Evolutionary conservation across 2,113 vertebrate genomes (phyloP).

Genomic region (Odontesthes bonariensis): DNA sequence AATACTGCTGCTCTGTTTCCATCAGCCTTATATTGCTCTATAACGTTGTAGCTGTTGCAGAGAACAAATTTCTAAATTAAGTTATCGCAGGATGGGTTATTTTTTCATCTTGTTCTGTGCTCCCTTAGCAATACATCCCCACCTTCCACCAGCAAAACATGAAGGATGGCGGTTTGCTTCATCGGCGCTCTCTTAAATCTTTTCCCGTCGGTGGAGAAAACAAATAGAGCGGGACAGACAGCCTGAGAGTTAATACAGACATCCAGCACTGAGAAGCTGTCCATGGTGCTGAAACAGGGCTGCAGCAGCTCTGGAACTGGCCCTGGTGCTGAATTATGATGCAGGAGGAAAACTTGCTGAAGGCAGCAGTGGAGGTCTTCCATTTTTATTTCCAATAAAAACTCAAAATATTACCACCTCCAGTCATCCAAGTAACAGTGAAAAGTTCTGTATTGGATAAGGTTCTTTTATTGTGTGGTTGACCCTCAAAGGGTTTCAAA

Average conservation of each 20-base stretch:
- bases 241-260: slow-evolving; percentile 17
- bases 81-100: slow-evolving; percentile 35
- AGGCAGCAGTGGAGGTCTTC: neutral
- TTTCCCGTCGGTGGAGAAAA: slow-evolving; percentile 14
- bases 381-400: too few relatives aligned
- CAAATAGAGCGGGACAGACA: slow-evolving; percentile 18
- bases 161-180: slow-evolving; percentile 22
- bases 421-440: too few relatives aligned
- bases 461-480: too few relatives aligned
- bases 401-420: too few relatives aligned
- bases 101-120: slow-evolving; percentile 45
- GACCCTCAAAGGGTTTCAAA: too few relatives aligned
- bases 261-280: slow-evolving; percentile 4
- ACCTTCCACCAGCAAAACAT: slow-evolving; percentile 23
- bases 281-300: slow-evolving; percentile 39
- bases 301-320: neutral
- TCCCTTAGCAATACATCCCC: slow-evolving; percentile 31
- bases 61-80: slow-evolving; percentile 37
- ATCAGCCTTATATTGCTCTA: slow-evolving; percentile 15
- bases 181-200: slow-evolving; percentile 30
- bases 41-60: slow-evolving; percentile 4
- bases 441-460: too few relatives aligned
- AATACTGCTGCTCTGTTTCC: slow-evolving; percentile 38
- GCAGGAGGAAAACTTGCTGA: neutral
- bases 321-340: slow-evolving; percentile 23